Evolutionary conservation across 1,140 invertebrate species (phyloP), one percentile per base, ranked within the genome.

Genomic region (Drosophila ironensis): DNA sequence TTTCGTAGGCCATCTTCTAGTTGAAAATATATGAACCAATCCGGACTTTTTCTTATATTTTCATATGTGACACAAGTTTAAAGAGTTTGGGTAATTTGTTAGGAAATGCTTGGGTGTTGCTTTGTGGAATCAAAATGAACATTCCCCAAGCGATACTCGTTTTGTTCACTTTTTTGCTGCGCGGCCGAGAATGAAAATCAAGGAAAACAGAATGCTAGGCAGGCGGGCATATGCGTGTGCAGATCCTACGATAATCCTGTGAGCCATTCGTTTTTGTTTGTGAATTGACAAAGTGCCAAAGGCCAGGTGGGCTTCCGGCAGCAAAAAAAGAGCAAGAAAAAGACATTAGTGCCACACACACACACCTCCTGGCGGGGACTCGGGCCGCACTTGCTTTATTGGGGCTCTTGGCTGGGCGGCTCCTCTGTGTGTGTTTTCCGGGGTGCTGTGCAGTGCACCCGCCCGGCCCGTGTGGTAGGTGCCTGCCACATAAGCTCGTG

Each of bases 231-330:
- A 25, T 28, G 42, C 50, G 66, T 41, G 27, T 57, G 66, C n/a
- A 44, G 35, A 17, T 42, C 45, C 38, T 16, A 37, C 44, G 44
- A 69, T 69, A 69, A 57, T 69, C 44, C 51, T 16, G 45, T 56
- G 48, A 57, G 76, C 75, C 66, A 74, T 80, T 80, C 72, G 51
- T 72, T 81, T 80, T 80, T 73, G 68, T 74, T 77, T 75, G 71
- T 50, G 72, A 70, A 81, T 80, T 82, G 76, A 75, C 76, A 80
- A 80, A 80, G 77, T 80, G 76, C 77, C 76, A 81, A 71, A 80
- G 75, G 76, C 50, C 54, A 70, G 37, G 38, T 9, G 11, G 30
- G 30, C 30, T 3, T 2, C 25, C 14, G 33, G 44, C 45, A 38
- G 28, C 27, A 61, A 72, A 75, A 69, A 57, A 59, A 46, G 60